phyloP scores from a whole-genome alignment of 2,113 vertebrate species.

The Lepus americanus region DNA sequence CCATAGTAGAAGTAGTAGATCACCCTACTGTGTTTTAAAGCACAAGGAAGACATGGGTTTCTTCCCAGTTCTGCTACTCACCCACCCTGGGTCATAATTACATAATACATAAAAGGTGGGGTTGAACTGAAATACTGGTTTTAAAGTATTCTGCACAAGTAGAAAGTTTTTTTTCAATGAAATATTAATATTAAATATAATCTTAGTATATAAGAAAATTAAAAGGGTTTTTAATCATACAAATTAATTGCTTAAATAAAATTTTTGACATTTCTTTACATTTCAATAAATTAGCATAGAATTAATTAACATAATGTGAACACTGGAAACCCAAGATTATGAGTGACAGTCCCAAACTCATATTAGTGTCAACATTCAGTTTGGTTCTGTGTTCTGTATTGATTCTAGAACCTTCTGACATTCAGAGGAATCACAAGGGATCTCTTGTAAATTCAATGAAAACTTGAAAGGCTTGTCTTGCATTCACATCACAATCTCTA shows the following conservation, averaged over 20 bases:
- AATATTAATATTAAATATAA: constrained; percentile 39
- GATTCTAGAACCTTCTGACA: constrained; percentile 20
- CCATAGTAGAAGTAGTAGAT: neutral
- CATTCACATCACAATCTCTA: neutral
- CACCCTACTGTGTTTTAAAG: neutral
- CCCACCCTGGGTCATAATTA: neutral
- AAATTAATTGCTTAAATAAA: neutral
- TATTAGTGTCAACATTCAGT: neutral
- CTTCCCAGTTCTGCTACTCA: neutral
- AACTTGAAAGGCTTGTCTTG: constrained; percentile 8
- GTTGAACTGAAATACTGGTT: neutral
- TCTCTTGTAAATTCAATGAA: constrained; percentile 23
- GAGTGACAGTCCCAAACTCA: neutral
- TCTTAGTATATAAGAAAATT: neutral
- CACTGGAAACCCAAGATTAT: neutral
- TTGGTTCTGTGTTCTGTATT: constrained; percentile 9
- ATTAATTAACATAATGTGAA: neutral
- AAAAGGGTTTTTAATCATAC: neutral
- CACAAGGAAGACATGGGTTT: neutral
- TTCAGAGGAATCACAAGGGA: constrained; percentile 9
- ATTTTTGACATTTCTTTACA: constrained; percentile 24
- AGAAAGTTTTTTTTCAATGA: constrained; percentile 6
- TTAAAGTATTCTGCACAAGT: neutral
- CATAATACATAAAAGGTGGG: neutral
- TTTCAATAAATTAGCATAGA: neutral